Evolutionary conservation across 2,113 vertebrate genomes (phyloP).

Genomic region (Heterotis niloticus): DNA sequence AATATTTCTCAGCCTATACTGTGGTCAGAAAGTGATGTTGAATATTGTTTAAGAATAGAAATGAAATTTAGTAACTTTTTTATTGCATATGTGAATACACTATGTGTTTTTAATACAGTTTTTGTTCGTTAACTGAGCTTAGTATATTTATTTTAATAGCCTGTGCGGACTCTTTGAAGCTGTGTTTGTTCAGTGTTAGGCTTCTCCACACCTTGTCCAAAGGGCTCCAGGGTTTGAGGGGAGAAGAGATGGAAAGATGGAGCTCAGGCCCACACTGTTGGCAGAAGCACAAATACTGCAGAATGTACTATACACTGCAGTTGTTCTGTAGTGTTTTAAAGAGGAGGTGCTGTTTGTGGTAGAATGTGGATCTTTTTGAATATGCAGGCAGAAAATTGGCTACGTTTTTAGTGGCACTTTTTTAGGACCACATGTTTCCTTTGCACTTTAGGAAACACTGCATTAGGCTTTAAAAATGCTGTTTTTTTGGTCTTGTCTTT

Average conservation of each 20-base stretch:
- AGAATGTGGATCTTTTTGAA: neutral
- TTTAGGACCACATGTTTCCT: neutral
- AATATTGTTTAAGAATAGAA: neutral
- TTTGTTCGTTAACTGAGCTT: neutral
- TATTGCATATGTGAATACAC: conserved; percentile 9
- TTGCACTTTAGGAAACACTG: neutral
- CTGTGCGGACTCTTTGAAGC: neutral
- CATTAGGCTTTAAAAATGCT: neutral
- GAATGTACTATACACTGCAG: neutral
- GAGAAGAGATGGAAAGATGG: neutral
- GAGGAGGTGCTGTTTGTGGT: neutral
- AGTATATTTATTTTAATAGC: neutral
- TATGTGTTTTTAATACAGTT: neutral
- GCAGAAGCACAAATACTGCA: conserved; percentile 20
- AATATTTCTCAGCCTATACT: neutral
- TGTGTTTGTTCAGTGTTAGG: neutral
- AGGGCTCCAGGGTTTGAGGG: neutral
- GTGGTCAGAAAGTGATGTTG: neutral
- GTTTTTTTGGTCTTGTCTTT: neutral
- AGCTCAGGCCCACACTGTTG: neutral
- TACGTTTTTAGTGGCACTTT: neutral
- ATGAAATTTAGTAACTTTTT: neutral
- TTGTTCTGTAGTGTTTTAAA: neutral
- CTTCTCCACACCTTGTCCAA: neutral
- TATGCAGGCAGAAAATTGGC: neutral